A percentile compares a stretch with the other conserved stretches of the same genome.
Conservation (phyloP, 2,113 vertebrate species). For the Rhinopomastus cyanomelas region DNA sequence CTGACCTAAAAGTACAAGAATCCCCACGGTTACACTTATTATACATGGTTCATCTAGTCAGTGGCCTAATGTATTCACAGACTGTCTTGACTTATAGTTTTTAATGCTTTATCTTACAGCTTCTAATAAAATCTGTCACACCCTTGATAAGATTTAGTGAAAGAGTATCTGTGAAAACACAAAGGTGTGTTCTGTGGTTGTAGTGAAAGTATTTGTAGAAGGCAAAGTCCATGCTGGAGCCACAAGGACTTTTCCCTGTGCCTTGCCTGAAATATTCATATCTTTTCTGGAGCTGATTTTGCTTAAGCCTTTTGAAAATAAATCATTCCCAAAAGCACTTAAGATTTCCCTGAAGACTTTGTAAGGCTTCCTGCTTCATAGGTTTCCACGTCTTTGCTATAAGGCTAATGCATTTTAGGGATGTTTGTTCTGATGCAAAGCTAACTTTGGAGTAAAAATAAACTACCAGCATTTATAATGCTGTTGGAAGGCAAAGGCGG, state of each 20-base stretch:
- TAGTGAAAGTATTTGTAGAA: conserved; percentile 24
- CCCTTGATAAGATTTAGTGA: background rate
- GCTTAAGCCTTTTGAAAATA: conserved; percentile 72
- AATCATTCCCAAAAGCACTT: conserved; percentile 77
- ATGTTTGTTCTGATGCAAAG: conserved; percentile 72
- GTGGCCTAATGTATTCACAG: background rate
- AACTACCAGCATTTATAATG: conserved; percentile 42
- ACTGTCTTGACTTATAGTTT: background rate
- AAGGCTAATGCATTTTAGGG: conserved; percentile 72
- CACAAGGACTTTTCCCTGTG: conserved; percentile 41
- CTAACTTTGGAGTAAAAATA: conserved; percentile 63
- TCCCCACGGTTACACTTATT: background rate
- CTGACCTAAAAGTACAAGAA: conserved; percentile 27
- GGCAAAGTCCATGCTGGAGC: background rate
- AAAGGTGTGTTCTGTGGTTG: background rate
- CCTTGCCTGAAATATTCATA: conserved; percentile 56
- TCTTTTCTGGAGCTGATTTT: conserved; percentile 69
- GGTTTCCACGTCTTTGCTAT: conserved; percentile 62
- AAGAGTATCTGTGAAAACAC: background rate
- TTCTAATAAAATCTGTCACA: background rate
- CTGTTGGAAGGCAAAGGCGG: conserved; percentile 38
- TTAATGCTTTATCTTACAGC: background rate
- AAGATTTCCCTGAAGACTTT: conserved; percentile 71
- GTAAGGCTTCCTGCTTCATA: conserved; percentile 70
- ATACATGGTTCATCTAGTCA: background rate